These are phyloP conservation scores for Equus quagga DNA, from an alignment of 2,113 vertebrate genomes.

Conservation along the genomic window DNA sequence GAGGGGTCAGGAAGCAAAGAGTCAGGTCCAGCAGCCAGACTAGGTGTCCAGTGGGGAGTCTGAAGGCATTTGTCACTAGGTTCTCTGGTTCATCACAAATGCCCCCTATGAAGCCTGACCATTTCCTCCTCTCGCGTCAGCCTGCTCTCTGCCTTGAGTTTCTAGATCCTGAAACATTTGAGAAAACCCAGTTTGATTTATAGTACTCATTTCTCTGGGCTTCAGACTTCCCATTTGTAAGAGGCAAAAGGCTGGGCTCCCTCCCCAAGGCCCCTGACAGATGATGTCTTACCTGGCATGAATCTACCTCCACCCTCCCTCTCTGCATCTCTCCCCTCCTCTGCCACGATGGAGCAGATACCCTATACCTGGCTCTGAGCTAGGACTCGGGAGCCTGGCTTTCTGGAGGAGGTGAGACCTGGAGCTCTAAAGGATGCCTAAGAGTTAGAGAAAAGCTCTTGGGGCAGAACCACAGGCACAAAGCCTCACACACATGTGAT, in stretches of 20 bases:
- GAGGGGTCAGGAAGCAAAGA: background rate
- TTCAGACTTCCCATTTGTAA: background rate
- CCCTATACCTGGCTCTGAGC: background rate
- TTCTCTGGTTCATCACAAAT: background rate
- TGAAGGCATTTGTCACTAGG: accelerated
- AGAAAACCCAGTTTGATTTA: background rate
- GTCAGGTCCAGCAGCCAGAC: no score
- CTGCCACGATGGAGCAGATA: background rate
- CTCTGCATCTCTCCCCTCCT: background rate
- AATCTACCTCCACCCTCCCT: background rate
- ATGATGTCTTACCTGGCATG: background rate
- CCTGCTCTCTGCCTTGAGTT: background rate
- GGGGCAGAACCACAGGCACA: accelerated
- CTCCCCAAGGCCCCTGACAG: background rate
- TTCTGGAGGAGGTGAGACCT: background rate
- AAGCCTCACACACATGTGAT: accelerated
- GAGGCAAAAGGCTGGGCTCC: background rate
- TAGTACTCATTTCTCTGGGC: background rate
- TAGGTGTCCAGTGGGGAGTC: accelerated
- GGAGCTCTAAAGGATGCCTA: background rate
- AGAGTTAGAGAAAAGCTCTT: background rate
- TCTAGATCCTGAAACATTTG: background rate
- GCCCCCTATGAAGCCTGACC: accelerated
- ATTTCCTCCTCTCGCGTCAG: background rate
- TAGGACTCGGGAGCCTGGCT: background rate